These are phyloP conservation scores for Stictocephala bisonia DNA, from an alignment of 2,888 invertebrate genomes.

Conservation along the genomic window DNA sequence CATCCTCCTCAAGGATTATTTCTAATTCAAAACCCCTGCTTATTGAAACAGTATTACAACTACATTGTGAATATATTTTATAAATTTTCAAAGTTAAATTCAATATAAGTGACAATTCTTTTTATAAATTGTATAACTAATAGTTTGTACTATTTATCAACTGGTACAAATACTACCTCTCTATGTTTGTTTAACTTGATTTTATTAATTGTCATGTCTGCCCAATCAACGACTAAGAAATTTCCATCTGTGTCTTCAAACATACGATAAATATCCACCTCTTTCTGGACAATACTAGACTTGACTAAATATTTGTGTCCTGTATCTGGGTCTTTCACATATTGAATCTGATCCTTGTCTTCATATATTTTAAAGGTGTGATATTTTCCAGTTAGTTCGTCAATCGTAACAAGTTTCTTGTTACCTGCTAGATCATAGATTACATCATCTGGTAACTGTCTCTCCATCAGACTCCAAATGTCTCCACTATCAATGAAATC, in stretches of 20 bases:
- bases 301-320: conserved; percentile 19
- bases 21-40: too few relatives aligned
- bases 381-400: background rate
- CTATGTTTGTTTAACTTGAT: background rate
- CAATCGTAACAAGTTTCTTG: conserved; percentile 9
- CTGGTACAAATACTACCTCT: conserved; percentile 6
- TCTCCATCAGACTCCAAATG: background rate
- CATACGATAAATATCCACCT: background rate
- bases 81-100: too few relatives aligned
- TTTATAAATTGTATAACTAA: too few relatives aligned
- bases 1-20: too few relatives aligned
- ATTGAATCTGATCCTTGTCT: background rate
- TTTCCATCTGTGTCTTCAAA: background rate
- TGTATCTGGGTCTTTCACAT: conserved; percentile 1
- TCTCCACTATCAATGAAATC: background rate
- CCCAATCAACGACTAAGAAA: conserved; percentile 1
- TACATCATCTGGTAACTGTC: conserved; percentile 27
- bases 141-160: too few relatives aligned
- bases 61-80: too few relatives aligned
- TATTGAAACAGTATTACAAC: too few relatives aligned
- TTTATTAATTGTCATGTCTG: background rate
- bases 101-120: too few relatives aligned
- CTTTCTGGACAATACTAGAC: background rate
- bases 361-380: background rate
- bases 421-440: conserved; percentile 24